These are phyloP conservation scores for Gisinianus flammeolus DNA, from an alignment of 2,888 invertebrate species.

Conservation along the genomic window DNA sequence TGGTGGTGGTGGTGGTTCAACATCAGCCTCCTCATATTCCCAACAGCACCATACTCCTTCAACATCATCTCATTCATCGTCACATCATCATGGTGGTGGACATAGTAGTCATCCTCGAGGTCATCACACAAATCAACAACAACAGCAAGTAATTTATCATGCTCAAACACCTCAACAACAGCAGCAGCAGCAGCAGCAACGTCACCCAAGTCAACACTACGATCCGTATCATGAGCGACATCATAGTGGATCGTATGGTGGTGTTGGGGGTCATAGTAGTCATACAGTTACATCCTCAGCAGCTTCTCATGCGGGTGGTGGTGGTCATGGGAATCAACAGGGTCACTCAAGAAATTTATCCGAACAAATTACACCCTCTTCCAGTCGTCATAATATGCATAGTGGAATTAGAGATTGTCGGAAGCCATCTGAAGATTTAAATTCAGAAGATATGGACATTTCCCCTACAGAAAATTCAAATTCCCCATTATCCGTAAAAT, in stretches of 20 bases:
- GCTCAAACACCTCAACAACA: constrained; percentile 7
- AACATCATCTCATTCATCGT: not conserved
- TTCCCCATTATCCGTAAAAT: constrained; percentile 45
- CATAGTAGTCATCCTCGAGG: too few species aligned
- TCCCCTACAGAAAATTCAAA: constrained; percentile 68
- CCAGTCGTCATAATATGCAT: constrained; percentile 31
- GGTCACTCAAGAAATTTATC: not conserved
- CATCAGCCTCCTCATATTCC: too few species aligned
- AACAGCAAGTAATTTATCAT: not conserved
- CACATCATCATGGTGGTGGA: not conserved
- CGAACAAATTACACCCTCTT: constrained; percentile 26
- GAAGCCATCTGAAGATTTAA: constrained; percentile 55
- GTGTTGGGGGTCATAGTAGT: constrained; percentile 9
- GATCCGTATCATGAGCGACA: not conserved
- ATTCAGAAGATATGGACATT: constrained; percentile 88
- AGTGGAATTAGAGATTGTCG: constrained; percentile 50
- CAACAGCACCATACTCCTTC: constrained; percentile 5
- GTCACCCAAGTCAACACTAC: not conserved
- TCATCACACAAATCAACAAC: not conserved
- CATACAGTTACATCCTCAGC: constrained; percentile 23
- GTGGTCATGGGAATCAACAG: not conserved
- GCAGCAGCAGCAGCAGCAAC: constrained; percentile 3
- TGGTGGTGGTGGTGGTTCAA: too few species aligned
- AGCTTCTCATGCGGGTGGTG: not conserved
- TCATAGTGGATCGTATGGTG: not conserved